These are phyloP conservation scores for Orientallactaga bullata DNA, from an alignment of 2,113 vertebrate species.

Conservation along the genomic window DNA sequence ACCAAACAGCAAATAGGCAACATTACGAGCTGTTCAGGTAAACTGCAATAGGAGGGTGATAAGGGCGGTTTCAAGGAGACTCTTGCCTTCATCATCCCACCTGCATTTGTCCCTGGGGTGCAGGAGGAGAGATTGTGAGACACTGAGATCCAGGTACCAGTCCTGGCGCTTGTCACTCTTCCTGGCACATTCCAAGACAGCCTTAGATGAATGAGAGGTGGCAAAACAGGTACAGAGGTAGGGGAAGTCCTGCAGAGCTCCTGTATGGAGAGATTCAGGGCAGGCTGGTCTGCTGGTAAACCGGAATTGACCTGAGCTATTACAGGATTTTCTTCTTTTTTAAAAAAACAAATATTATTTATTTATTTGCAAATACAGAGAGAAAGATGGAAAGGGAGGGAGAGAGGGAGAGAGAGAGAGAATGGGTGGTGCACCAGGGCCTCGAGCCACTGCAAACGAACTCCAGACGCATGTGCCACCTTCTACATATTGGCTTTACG, in stretches of 20 bases:
- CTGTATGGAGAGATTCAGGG: neutral
- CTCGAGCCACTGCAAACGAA: too few species aligned
- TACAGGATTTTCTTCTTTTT: too few species aligned
- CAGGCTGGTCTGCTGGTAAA: neutral
- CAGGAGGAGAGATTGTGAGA: too few species aligned
- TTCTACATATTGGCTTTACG: too few species aligned
- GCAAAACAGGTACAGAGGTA: neutral
- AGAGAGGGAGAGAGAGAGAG: too few species aligned
- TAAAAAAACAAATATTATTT: too few species aligned
- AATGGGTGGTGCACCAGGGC: too few species aligned
- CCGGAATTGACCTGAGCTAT: too few species aligned
- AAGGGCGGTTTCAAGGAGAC: fast-evolving
- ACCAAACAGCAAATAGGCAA: neutral
- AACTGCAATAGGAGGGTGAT: neutral
- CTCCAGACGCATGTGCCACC: too few species aligned
- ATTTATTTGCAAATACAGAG: too few species aligned
- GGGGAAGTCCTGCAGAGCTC: neutral
- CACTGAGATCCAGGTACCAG: too few species aligned
- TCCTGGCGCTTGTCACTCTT: neutral
- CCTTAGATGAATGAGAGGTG: neutral
- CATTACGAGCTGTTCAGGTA: fast-evolving
- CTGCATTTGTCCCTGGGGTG: neutral
- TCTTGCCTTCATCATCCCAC: neutral
- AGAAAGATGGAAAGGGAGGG: too few species aligned
- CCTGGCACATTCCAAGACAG: neutral